Evolutionary conservation across 2,888 invertebrate genomes (phyloP), one percentile per base, ranked within the genome.

Genomic region (Eupeodes latifasciatus): DNA sequence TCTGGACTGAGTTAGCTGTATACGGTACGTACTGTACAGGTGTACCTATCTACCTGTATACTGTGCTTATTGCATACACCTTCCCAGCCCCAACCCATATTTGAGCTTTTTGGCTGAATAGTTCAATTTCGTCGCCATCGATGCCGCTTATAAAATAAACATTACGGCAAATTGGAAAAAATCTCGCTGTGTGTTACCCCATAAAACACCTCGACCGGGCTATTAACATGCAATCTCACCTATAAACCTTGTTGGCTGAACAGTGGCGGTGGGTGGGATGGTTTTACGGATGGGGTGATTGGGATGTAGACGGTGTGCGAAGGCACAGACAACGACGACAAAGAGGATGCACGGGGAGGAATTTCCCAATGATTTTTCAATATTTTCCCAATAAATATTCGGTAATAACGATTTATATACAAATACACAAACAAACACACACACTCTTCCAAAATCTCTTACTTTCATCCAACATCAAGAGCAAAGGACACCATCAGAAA

Each of bases 301-400:
- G 49, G 34, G 51, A 11, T 6, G 44, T 14, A 36, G 62, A 19
- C 62, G 62, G 40, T 36, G 6, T 5, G 27, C 27, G 12, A 27
- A 16, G 34, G 14, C 34, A 34, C 16, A 12, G 40, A 16, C 49
- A 59, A 27, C 51, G n/a, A n/a, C 6, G 27, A 61, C n/a, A 11
- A 57, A 47, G 40, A 40, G 6, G 40, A 40, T 6, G 40, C 40
- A 53, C 19, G 27, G 44, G 53, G 2, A 16, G 12, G 12, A 75
- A 75, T 51, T 78, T 71, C 64, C 75, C 90, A 89, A 90, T 90
- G 90, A 90, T 89, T 90, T 89, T 90, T 90, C 90, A 90, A 90
- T 90, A 90, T 90, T 90, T 90, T 78, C 74, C 83, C 90, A 89
- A 90, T 90, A 90, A 90, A 90, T 90, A 90, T 90, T 87, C 90